These are phyloP conservation scores for Actinostola sp. DNA, from an alignment of 92 coral and sea anemone species.

Conservation along the genomic window DNA sequence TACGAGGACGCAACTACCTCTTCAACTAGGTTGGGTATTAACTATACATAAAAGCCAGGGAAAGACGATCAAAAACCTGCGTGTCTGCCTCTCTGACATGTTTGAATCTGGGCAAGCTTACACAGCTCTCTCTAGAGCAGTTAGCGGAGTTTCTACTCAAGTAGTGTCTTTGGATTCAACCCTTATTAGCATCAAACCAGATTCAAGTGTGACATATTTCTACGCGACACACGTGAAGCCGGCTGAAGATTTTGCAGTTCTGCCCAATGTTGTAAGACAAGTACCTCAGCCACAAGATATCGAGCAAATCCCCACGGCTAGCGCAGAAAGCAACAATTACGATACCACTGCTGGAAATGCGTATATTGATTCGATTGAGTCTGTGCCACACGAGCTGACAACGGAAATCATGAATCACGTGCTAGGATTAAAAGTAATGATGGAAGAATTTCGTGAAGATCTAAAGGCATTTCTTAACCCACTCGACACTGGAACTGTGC, in stretches of 20 bases:
- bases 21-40: background rate
- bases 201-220: background rate
- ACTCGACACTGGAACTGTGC: background rate
- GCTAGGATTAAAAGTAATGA: background rate
- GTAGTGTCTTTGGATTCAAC: background rate
- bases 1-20: conserved; percentile 31
- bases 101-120: conserved; percentile 7
- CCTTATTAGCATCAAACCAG: background rate
- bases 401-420: background rate
- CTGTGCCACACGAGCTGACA: too few species aligned
- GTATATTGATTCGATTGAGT: too few species aligned
- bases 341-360: background rate
- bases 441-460: background rate
- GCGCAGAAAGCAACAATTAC: background rate
- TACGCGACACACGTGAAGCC: background rate
- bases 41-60: conserved; percentile 9
- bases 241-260: background rate
- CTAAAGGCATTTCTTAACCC: background rate
- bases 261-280: too few species aligned
- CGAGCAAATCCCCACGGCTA: background rate
- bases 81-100: background rate
- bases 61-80: background rate
- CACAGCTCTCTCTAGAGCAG: conserved; percentile 7
- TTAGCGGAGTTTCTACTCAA: background rate
- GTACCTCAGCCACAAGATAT: background rate